A percentile compares a stretch with the other conserved stretches of the same genome.
Conservation (phyloP, 1,140 invertebrate genomes). For the Procambarus virginalis region DNA sequence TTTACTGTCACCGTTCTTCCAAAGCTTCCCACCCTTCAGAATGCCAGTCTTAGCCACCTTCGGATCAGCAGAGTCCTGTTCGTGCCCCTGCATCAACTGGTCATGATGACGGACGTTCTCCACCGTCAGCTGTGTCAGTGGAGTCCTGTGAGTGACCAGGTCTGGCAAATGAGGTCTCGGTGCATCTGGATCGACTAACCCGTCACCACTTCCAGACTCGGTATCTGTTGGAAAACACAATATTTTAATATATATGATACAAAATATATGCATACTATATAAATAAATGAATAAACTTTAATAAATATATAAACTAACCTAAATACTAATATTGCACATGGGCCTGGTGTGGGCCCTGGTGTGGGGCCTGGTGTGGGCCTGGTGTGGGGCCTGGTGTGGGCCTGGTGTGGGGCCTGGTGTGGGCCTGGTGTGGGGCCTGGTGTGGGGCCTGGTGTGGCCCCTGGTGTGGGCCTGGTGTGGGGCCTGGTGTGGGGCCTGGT, state of each 20-base stretch:
- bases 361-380: no score
- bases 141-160: slow-evolving; percentile 56
- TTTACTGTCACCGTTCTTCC: slow-evolving; percentile 75
- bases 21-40: slow-evolving; percentile 80
- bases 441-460: no score
- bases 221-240: slow-evolving; percentile 39
- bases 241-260: not conserved
- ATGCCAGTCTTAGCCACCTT: slow-evolving; percentile 74
- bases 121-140: slow-evolving; percentile 62
- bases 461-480: no score
- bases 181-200: slow-evolving; percentile 55
- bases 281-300: no score
- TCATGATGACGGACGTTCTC: slow-evolving; percentile 69
- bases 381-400: no score
- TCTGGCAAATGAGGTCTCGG: slow-evolving; percentile 68
- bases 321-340: no score
- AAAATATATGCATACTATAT: no score
- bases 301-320: no score
- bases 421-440: no score
- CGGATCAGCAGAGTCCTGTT: slow-evolving; percentile 41
- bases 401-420: no score
- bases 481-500: no score
- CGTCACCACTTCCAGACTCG: slow-evolving; percentile 52
- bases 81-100: slow-evolving; percentile 61
- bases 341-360: no score